Evolutionary conservation across 1,140 invertebrate species (phyloP).

Genomic region (Brachionus manjavacas): DNA sequence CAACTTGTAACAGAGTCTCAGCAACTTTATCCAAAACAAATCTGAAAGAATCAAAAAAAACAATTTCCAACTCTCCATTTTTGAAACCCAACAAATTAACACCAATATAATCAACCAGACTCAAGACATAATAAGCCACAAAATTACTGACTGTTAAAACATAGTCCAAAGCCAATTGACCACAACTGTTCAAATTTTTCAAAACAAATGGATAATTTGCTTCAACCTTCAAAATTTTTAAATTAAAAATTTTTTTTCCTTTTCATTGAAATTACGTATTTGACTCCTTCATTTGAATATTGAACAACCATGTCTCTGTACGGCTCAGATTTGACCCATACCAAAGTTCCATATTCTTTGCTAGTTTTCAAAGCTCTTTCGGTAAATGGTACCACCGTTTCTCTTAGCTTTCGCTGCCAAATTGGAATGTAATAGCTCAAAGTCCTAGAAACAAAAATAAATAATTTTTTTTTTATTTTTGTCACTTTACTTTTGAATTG

Average conservation of each 20-base stretch:
- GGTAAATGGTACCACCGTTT: background rate
- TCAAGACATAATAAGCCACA: background rate
- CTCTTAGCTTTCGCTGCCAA: background rate
- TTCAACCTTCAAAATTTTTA: background rate
- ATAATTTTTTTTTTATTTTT: background rate
- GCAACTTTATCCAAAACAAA: constrained; percentile 27
- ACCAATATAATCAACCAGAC: constrained; percentile 19
- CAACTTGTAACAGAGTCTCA: background rate
- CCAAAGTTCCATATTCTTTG: background rate
- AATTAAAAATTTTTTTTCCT: background rate
- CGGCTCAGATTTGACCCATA: background rate
- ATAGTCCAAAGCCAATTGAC: constrained; percentile 20
- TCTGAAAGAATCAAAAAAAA: constrained; percentile 35
- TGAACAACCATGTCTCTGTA: background rate
- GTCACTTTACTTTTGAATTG: constrained; percentile 1
- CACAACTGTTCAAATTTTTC: constrained; percentile 33
- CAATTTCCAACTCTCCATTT: constrained; percentile 3
- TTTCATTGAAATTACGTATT: background rate
- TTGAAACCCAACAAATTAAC: background rate
- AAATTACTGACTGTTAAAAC: background rate
- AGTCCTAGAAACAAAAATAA: background rate
- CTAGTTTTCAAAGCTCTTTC: background rate
- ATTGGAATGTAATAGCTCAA: background rate
- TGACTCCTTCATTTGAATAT: background rate
- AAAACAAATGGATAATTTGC: background rate